Evolutionary conservation across 1,140 invertebrate species (phyloP).

Genomic region (Agrypnia vestita): DNA sequence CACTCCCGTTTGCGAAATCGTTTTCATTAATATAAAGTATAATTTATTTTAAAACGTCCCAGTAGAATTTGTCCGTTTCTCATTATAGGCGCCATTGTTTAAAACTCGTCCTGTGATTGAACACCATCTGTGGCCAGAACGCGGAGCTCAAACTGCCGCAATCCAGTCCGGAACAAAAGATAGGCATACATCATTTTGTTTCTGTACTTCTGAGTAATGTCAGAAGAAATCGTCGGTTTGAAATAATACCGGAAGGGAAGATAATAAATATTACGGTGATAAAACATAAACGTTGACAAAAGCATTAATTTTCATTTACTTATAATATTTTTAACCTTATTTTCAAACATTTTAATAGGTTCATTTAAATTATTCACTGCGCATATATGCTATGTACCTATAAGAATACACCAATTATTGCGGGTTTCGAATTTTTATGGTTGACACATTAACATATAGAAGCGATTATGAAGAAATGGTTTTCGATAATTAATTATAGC

Average conservation of each 20-base stretch:
- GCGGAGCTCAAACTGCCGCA: not conserved
- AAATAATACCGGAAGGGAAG: not conserved
- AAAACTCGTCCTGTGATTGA: constrained; percentile 41
- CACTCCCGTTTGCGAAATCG: not conserved
- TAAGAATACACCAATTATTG: no score
- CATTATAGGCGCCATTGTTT: constrained; percentile 29
- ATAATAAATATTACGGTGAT: constrained; percentile 2
- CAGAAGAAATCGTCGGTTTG: not conserved
- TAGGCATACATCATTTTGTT: constrained; percentile 20
- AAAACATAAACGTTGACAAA: not conserved
- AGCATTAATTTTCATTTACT: no score
- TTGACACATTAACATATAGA: no score
- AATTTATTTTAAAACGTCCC: not conserved
- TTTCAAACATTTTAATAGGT: no score
- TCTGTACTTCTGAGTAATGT: not conserved
- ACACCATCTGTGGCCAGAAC: constrained; percentile 37
- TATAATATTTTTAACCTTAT: no score
- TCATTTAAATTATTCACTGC: no score
- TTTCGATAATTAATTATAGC: no score
- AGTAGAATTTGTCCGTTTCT: constrained; percentile 21
- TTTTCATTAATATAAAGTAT: not conserved
- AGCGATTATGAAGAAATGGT: no score
- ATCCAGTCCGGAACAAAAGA: not conserved
- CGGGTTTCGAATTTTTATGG: no score
- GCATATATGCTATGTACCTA: no score